Evolutionary conservation across 2,888 invertebrate species (phyloP).

Genomic region (Pseudococcus longispinus): DNA sequence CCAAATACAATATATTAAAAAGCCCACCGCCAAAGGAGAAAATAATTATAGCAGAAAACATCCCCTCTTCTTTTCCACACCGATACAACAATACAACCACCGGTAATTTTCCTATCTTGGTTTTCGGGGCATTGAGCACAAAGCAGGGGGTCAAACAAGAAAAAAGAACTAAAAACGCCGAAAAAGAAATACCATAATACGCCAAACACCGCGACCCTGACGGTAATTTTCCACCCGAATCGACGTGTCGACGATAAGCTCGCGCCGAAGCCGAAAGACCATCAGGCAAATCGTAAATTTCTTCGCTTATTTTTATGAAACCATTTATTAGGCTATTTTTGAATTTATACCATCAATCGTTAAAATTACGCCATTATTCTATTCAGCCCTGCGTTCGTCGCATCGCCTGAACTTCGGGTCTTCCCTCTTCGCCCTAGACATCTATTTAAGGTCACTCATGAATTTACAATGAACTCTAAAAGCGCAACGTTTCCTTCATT

Average conservation of each 20-base stretch:
- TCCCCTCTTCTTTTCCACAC: too few species aligned
- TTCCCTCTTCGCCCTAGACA: background rate
- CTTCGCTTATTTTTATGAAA: constrained; percentile 19
- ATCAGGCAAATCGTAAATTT: constrained; percentile 26
- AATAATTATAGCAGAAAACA: background rate
- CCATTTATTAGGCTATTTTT: constrained; percentile 19
- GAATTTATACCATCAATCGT: constrained; percentile 37
- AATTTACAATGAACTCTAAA: constrained; percentile 39
- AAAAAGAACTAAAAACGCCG: background rate
- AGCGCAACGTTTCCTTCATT: constrained; percentile 23
- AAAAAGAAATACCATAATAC: background rate
- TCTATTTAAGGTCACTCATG: constrained; percentile 40
- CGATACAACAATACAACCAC: background rate
- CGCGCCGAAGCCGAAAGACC: background rate
- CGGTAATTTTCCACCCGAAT: background rate
- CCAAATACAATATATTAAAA: constrained; percentile 23
- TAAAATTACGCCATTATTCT: constrained; percentile 34
- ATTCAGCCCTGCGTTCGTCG: background rate
- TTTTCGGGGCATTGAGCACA: background rate
- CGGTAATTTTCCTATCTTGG: background rate
- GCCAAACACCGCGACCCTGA: background rate
- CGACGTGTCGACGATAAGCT: background rate
- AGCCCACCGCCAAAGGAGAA: background rate
- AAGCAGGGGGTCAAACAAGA: background rate
- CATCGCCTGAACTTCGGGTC: background rate